Base-by-base conservation (phyloP, 2,888 invertebrate species). In the Lasioglossum oenotherae region DNA sequence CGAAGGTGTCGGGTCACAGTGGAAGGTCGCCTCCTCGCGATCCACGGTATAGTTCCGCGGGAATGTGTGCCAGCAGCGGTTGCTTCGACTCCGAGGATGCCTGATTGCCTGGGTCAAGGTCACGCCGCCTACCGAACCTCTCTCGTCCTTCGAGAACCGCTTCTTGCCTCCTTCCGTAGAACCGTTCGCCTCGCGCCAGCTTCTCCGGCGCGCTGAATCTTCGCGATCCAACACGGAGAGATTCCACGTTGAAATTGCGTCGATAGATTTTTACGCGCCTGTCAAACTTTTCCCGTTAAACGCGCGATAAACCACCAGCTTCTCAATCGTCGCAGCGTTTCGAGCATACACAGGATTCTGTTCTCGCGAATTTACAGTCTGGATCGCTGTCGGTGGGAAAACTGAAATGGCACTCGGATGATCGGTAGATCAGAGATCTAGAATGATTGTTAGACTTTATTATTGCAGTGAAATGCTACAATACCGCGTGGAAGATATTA, bases 71-170 rank as follows among this genome's bases (percentile, higher is more conserved):
- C 93, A 90, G 92, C 90, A 89, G 60, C 53, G 60, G 93, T 93
- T 92, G 92, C 93, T 92, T 93, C 92, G 91, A 91, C 91, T 90
- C 91, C 92, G 92, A 91, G 92, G 88, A 90, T 88, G 90, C 88
- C 91, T 89, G 92, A 92, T 93, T 92, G 90, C 92, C 91, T 91
- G 91, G 93, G 94, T 94, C 94, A 94, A 94, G 94, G 94, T 94
- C 92, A 93, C 46, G 31, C 86, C 82, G 87, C 88, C 83, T 88
- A 84, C 84, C 90, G 88, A 86, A 87, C 90, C 86, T 60, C 86
- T 71, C 80, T 85, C 86, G 81, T 80, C 46, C 74, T 75, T 74
- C 80, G 44, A 60, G 44, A 41, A 72, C 69, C 67, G 67, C 72
- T 44, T 44, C 82, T 73, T 80, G 78, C 83, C 79, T 64, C 64